Conservation (phyloP, 2,113 vertebrate genomes). For the Salvelinus fontinalis region DNA sequence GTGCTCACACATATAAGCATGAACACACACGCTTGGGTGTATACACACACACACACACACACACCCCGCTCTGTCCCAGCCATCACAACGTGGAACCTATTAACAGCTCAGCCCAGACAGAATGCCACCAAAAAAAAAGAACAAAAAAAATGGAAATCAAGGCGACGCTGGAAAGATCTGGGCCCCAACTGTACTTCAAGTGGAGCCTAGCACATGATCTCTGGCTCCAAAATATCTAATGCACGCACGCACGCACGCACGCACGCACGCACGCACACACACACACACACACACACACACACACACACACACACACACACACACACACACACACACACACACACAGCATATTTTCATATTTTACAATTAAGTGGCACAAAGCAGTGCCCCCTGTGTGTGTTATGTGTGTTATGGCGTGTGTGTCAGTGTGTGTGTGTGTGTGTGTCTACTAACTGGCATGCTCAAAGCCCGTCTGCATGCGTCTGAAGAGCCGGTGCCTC, state of each 20-base stretch:
- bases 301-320: not conserved
- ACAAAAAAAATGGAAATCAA: constrained; percentile 44
- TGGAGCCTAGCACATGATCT: not conserved
- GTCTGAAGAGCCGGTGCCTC: constrained; percentile 86
- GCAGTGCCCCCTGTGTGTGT: not conserved
- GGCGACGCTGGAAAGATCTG: constrained; percentile 20
- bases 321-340: not conserved
- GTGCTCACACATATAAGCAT: not conserved
- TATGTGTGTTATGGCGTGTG: constrained; percentile 1
- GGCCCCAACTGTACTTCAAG: constrained; percentile 22
- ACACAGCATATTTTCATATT: too few species aligned
- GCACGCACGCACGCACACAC: not conserved
- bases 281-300: not conserved
- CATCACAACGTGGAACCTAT: constrained; percentile 58
- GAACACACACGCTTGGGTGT: constrained; percentile 4
- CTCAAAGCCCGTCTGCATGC: constrained; percentile 90
- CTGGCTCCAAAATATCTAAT: too few species aligned
- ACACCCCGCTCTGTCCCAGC: constrained; percentile 21
- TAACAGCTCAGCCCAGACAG: constrained; percentile 57
- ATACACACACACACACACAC: constrained; percentile 4
- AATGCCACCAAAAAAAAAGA: constrained; percentile 43
- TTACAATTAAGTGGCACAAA: not conserved
- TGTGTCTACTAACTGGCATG: constrained; percentile 82
- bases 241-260: not conserved
- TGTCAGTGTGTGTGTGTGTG: constrained; percentile 1